Base-by-base conservation (phyloP, 2,888 invertebrate genomes). In the Thymelicus sylvestris region DNA sequence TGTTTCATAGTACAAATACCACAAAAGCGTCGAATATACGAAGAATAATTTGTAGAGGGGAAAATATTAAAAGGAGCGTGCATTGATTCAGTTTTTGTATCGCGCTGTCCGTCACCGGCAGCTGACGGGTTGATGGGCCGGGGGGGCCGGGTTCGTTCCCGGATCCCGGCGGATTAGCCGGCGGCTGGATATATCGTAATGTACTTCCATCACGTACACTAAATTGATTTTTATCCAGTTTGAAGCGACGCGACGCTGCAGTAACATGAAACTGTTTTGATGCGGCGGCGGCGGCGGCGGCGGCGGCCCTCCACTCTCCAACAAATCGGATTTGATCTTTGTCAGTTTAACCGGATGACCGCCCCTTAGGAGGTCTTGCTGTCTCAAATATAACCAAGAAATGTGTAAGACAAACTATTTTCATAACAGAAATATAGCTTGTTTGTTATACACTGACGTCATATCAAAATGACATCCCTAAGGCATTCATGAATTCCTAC, bases 51-150 rank as follows among this genome's bases (percentile, higher is more conserved):
- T 31, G 31, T 31, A 44, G 44, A 12, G 62, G 62, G 48, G 79
- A 38, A 72, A 62, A 59, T 67, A 70, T 67, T 70, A 69, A 72
- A 68, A 73, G 78, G 74, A 77, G 73, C 77, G 75, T 76, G 77
- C 77, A 80, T 80, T 78, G 77, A 74, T 77, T 79, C 76, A 75
- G 75, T 80, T 85, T 85, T 85, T 82, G 81, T 82, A 83, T 84
- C 80, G 80, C 74, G 31, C 31, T 31, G 31, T 31, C 31, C 31
- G 85, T 85, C 87, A 78, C 70, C 38, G 67, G 80, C 88, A 87
- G 85, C 79, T 82, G 87, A 81, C 85, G 82, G 68, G 31, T 31
- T 31, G 31, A 31, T 3, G 31, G 31, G 31, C 31, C 31, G 31
- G 31, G 2, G 31, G 31, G 31, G 39, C 61, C 47, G 69, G 71